Percentiles rank a stretch among this genome's conserved stretches.
phyloP scores from a whole-genome alignment of 2,888 invertebrate species.

The Choristoneura rosaceana region DNA sequence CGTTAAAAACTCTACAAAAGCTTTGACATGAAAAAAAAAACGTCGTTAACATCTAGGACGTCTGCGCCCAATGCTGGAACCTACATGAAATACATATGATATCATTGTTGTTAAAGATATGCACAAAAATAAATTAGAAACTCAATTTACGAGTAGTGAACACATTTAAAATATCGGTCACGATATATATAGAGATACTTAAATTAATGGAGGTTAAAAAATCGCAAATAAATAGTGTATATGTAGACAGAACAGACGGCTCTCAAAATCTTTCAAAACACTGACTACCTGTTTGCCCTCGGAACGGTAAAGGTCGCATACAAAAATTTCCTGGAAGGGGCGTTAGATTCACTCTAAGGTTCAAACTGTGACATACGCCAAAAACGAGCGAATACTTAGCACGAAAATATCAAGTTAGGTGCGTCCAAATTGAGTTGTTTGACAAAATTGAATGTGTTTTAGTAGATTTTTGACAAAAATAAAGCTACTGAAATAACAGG shows the following conservation, averaged over 20 bases:
- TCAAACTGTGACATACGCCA: not conserved
- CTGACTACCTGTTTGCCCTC: conserved; percentile 29
- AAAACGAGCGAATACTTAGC: not conserved
- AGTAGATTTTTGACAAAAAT: not conserved
- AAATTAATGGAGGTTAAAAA: not conserved
- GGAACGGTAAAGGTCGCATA: conserved; percentile 21
- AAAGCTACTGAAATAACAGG: not conserved
- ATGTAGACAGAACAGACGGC: conserved; percentile 20
- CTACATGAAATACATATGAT: too few relatives aligned
- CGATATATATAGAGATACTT: not conserved
- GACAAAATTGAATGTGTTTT: not conserved
- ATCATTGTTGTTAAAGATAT: not conserved
- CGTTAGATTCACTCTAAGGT: not conserved
- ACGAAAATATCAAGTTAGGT: not conserved
- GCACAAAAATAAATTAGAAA: not conserved
- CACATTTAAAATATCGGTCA: not conserved
- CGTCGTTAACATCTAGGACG: too few relatives aligned
- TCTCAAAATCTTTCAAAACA: conserved; percentile 4
- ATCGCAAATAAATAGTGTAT: not conserved
- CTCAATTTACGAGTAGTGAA: not conserved
- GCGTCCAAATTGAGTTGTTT: not conserved
- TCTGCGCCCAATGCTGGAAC: not conserved
- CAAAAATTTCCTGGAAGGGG: conserved; percentile 25
- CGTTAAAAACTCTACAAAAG: not conserved
- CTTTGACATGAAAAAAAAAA: too few relatives aligned